phyloP scores from a whole-genome alignment of 2,888 invertebrate species.

The Lasioglossum calceatum region DNA sequence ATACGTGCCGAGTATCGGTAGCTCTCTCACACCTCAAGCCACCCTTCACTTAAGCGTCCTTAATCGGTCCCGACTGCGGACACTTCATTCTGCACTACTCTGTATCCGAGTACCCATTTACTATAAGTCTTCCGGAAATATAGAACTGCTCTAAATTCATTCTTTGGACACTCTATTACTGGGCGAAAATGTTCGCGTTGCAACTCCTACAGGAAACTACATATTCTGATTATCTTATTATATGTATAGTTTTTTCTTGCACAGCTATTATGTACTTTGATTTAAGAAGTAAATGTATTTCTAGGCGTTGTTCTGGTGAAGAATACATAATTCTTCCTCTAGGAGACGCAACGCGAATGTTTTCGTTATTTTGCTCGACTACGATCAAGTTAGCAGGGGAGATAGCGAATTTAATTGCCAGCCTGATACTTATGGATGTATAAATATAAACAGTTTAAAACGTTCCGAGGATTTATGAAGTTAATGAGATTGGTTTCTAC shows the following conservation, averaged over 20 bases:
- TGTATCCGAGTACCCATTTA: no score
- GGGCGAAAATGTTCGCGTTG: no score
- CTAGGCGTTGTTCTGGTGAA: background rate
- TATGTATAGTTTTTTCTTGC: no score
- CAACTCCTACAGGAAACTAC: no score
- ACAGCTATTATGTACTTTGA: background rate
- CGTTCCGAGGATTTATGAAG: background rate
- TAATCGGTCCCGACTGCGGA: no score
- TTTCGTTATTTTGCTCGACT: background rate
- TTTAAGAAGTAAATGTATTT: background rate
- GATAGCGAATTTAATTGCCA: background rate
- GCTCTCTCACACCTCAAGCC: background rate
- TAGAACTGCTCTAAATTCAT: no score
- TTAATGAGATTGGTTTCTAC: background rate
- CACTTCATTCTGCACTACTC: no score
- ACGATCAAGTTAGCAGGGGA: background rate
- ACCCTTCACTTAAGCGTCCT: no score
- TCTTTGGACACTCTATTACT: background rate
- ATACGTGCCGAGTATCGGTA: background rate
- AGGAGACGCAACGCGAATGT: background rate
- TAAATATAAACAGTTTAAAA: background rate
- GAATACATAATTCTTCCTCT: background rate
- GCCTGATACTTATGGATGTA: background rate
- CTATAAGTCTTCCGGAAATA: no score
- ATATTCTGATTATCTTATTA: no score